Percentiles rank a stretch among this genome's conserved stretches.
Evolutionary conservation across 2,113 vertebrate species (phyloP).

Genomic region (Sapajus apella): DNA sequence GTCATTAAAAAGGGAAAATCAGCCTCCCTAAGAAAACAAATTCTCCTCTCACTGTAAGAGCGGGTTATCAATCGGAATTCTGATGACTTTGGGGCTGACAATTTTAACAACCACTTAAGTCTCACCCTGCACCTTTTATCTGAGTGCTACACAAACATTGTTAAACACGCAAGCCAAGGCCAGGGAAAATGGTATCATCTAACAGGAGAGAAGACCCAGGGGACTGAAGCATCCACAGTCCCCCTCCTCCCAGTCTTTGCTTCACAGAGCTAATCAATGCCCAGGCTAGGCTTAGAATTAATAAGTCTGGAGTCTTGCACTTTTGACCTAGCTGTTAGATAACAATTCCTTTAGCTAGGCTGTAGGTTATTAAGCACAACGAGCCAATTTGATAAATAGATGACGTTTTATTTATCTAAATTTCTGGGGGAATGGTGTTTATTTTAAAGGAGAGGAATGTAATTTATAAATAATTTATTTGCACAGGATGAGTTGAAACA

Average conservation of each 20-base stretch:
- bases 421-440: conserved; percentile 70
- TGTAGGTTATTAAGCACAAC: conserved; percentile 44
- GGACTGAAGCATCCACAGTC: neutral
- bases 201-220: neutral
- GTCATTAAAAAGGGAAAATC: conserved; percentile 45
- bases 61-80: conserved; percentile 68
- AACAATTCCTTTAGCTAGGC: conserved; percentile 60
- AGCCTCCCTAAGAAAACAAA: conserved; percentile 51
- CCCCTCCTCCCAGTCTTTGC: neutral
- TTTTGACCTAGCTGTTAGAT: conserved; percentile 75
- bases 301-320: conserved; percentile 75
- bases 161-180: conserved; percentile 54
- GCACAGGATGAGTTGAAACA: conserved; percentile 23
- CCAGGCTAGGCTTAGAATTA: conserved; percentile 59
- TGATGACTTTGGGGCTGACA: conserved; percentile 65
- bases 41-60: conserved; percentile 34
- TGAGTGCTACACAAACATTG: conserved; percentile 67
- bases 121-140: conserved; percentile 67
- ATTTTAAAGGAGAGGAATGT: conserved; percentile 71
- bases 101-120: conserved; percentile 71
- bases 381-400: conserved; percentile 66
- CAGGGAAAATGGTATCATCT: neutral
- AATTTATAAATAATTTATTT: conserved; percentile 79
- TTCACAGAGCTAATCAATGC: conserved; percentile 62
- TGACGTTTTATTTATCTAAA: conserved; percentile 78